A percentile compares a stretch with the other conserved stretches of the same genome.
These are phyloP conservation scores for Etheostoma nigrum DNA, from an alignment of 2,797 vertebrate genomes.

Conservation along the genomic window DNA sequence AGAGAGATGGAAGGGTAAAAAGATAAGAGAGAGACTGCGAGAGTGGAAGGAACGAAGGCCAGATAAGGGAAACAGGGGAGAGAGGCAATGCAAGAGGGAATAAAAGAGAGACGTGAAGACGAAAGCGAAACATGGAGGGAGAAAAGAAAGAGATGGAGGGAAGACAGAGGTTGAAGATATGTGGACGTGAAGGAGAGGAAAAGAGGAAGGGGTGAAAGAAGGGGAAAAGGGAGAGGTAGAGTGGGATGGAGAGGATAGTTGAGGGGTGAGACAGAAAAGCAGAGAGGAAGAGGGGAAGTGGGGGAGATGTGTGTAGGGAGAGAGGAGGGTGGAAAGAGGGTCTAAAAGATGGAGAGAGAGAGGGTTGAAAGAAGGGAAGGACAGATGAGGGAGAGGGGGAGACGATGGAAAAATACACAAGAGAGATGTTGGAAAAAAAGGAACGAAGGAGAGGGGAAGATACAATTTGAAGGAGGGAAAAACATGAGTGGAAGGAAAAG, in stretches of 20 bases:
- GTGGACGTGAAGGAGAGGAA: not conserved
- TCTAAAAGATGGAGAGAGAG: too few species aligned
- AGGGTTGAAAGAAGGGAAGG: not conserved
- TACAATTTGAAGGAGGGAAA: too few species aligned
- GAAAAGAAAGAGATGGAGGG: not conserved
- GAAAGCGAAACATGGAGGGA: not conserved
- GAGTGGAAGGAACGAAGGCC: slow-evolving; percentile 15
- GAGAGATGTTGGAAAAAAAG: not conserved
- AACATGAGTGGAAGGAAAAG: too few species aligned
- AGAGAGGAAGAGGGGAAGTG: not conserved
- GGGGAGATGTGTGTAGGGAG: not conserved
- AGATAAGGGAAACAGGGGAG: not conserved
- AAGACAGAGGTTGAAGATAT: not conserved
- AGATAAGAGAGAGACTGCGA: slow-evolving; percentile 23
- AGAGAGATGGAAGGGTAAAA: slow-evolving; percentile 12
- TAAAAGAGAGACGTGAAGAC: not conserved
- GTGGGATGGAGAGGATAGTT: not conserved
- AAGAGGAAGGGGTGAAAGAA: not conserved
- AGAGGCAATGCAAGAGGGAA: not conserved
- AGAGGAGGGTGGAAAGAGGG: too few species aligned
- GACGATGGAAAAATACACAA: too few species aligned
- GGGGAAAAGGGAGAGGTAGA: not conserved
- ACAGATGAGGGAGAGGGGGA: not conserved
- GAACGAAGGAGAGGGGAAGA: not conserved
- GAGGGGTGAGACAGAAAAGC: not conserved